Conservation (phyloP, 37 sponge, comb jelly and placozoan genomes). For the Axinella damicornis region DNA sequence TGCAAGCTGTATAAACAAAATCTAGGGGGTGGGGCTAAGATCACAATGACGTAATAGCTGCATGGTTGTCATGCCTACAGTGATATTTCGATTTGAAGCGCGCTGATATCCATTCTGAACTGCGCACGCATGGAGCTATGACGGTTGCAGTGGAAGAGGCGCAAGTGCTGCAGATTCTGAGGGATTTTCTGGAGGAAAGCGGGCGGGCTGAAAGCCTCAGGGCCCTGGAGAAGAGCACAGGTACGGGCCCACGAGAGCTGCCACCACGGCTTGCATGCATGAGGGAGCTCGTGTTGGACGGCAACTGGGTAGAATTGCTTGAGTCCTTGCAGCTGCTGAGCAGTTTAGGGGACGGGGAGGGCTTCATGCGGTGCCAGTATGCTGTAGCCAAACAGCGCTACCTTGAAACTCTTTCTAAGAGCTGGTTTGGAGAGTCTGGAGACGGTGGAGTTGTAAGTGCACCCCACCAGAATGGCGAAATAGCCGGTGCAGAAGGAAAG, state of each 20-base stretch:
- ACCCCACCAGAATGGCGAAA: not conserved
- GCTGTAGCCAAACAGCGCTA: conserved; percentile 57
- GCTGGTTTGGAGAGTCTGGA: not conserved
- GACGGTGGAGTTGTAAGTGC: too few species aligned
- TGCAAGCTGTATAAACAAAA: too few species aligned
- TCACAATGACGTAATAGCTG: not conserved
- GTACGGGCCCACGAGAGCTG: not conserved
- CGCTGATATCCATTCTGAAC: not conserved
- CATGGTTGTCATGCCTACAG: not conserved
- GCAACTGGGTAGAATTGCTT: conserved; percentile 74
- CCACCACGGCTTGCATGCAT: conserved; percentile 67
- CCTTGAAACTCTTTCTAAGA: conserved; percentile 34
- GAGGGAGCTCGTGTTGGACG: conserved; percentile 69
- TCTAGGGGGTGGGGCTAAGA: too few species aligned
- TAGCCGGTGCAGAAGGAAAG: not conserved
- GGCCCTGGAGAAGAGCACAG: conserved; percentile 28
- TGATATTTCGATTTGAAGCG: not conserved
- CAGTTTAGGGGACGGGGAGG: conserved; percentile 7
- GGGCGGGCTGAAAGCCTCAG: conserved; percentile 53
- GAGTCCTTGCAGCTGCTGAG: conserved; percentile 52
- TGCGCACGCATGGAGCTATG: not conserved
- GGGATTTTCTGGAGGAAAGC: conserved; percentile 52
- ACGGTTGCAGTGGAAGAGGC: conserved; percentile 30
- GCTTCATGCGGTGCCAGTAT: conserved; percentile 14
- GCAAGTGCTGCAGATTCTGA: conserved; percentile 36